phyloP scores from a whole-genome alignment of 2,113 vertebrate genomes.

The Proteles cristata region DNA sequence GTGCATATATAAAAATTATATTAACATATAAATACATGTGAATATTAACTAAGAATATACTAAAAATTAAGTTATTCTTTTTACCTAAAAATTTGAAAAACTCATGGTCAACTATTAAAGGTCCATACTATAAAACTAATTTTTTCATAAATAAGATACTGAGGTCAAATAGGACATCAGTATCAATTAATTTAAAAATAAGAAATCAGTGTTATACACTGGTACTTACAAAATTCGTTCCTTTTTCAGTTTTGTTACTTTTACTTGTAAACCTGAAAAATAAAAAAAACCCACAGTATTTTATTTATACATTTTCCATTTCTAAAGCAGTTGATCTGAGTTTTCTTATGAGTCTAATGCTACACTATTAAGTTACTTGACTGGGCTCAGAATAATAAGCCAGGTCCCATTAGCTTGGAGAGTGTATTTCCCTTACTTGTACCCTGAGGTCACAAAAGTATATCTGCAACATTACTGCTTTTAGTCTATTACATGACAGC shows the following conservation, averaged over 20 bases:
- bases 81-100: constrained; percentile 58
- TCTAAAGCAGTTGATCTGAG: constrained; percentile 47
- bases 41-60: constrained; percentile 35
- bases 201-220: constrained; percentile 24
- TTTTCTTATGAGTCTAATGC: constrained; percentile 34
- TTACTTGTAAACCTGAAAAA: constrained; percentile 92
- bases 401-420: not conserved
- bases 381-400: constrained; percentile 43
- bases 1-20: not conserved
- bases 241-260: constrained; percentile 96
- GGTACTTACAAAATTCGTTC: constrained; percentile 96
- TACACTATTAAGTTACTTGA: constrained; percentile 50
- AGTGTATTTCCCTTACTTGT: not conserved
- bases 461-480: constrained; percentile 56
- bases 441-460: constrained; percentile 43
- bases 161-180: not conserved
- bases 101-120: not conserved
- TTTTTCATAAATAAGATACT: constrained; percentile 42
- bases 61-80: constrained; percentile 40
- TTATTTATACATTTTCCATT: constrained; percentile 49
- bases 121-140: not conserved
- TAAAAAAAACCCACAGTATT: constrained; percentile 37
- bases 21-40: not conserved
- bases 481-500: constrained; percentile 23
- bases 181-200: constrained; percentile 65